Evolutionary conservation across 2,797 vertebrate genomes (phyloP), one percentile per base, ranked within the genome.

Genomic region (Furcifer pardalis): DNA sequence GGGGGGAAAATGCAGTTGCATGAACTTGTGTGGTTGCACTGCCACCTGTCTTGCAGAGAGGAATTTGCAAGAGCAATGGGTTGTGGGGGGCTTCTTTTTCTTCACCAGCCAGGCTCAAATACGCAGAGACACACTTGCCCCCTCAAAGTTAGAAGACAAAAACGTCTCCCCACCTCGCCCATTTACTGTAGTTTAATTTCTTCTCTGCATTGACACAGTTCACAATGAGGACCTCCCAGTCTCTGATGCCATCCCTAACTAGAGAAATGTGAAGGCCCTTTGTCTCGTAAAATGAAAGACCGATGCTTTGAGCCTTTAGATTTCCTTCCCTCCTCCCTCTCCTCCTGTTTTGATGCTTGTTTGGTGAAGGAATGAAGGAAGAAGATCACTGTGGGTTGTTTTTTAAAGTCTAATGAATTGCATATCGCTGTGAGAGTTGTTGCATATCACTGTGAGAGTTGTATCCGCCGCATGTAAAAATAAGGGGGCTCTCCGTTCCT

Each of bases 31-130:
- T 97, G 98, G 94, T 97, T 98, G 96, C 97, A 99, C 96, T 97
- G 98, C 98, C 98, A 99, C 99, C 98, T 99, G 98, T 98, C 97
- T 97, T 97, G 95, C 95, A 93, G 94, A 92, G 88, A 90, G 92
- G 96, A 97, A 97, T 96, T 96, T 97, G 96, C 98, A 98, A 95
- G 89, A 90, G 5, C 10, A 2, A 30, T 27, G 40, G 56, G 21
- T 35, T 40, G 21, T n/a, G n/a, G n/a, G n/a, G n/a, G n/a, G n/a
- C n/a, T n/a, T n/a, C n/a, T n/a, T n/a, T n/a, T n/a, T n/a, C n/a
- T n/a, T n/a, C n/a, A n/a, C n/a, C 73, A 86, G 84, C 77, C 80
- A 71, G 82, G 84, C 77, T 86, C 84, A 86, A 82, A 69, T 19
- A 15, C 42, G 8, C 52, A 40, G 32, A n/a, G 62, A 65, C 37